phyloP scores from a whole-genome alignment of 1,140 invertebrate species.

The Danaus melanippus region DNA sequence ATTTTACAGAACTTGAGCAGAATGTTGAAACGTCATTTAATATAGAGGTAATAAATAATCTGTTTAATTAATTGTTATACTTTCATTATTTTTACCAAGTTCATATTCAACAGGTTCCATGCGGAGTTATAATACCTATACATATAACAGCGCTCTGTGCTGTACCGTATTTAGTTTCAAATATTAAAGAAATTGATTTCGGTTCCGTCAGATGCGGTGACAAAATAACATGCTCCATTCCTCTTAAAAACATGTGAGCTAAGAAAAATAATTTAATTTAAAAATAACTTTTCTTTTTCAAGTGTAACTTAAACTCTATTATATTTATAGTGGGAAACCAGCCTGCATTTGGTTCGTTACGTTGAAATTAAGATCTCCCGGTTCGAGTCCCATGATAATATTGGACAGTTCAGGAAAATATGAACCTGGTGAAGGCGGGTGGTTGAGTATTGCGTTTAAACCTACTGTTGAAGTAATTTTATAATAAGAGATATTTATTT shows the following conservation, averaged over 20 bases:
- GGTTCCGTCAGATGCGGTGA: slow-evolving; percentile 58
- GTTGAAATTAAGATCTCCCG: slow-evolving; percentile 42
- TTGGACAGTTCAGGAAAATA: slow-evolving; percentile 54
- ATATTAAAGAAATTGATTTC: slow-evolving; percentile 45
- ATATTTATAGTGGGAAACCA: slow-evolving; percentile 45
- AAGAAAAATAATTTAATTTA: neutral
- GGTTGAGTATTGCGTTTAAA: slow-evolving; percentile 54
- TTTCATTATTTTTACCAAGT: neutral
- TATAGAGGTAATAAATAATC: slow-evolving; percentile 38
- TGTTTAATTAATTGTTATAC: slow-evolving; percentile 1
- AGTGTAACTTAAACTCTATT: neutral
- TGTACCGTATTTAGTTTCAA: slow-evolving; percentile 54
- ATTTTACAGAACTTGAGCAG: slow-evolving; percentile 52
- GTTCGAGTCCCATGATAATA: slow-evolving; percentile 43
- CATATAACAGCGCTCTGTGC: slow-evolving; percentile 54
- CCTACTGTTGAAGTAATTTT: slow-evolving; percentile 50
- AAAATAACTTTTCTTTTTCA: neutral
- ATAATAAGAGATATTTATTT: slow-evolving; percentile 1
- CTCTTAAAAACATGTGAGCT: slow-evolving; percentile 64
- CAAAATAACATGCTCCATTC: slow-evolving; percentile 51
- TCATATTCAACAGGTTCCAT: slow-evolving; percentile 39
- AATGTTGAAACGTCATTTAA: slow-evolving; percentile 47
- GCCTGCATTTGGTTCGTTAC: slow-evolving; percentile 61
- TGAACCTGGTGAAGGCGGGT: slow-evolving; percentile 53
- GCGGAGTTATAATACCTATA: slow-evolving; percentile 54